phyloP scores from a whole-genome alignment of 2,797 vertebrate genomes.

The Scarus forsteni region DNA sequence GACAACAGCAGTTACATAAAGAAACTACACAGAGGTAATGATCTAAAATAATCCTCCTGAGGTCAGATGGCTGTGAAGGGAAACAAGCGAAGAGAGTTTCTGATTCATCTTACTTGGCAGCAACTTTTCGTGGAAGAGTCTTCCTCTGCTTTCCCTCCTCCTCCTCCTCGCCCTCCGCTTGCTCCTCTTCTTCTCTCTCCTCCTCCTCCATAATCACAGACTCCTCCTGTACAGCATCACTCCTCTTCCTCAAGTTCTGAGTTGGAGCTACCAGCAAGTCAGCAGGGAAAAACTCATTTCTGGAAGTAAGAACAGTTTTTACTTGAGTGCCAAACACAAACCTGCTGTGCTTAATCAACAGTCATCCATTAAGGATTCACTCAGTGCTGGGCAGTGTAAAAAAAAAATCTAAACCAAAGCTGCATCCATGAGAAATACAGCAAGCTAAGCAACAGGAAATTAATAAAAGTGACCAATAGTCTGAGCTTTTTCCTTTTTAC shows the following conservation, averaged over 20 bases:
- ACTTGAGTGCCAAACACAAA: neutral
- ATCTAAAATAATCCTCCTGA: too few species aligned
- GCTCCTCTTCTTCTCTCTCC: conserved; percentile 63
- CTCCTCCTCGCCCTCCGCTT: conserved; percentile 74
- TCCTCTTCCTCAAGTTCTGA: conserved; percentile 89
- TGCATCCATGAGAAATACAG: too few species aligned
- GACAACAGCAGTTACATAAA: too few species aligned
- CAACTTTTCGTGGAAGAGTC: conserved; percentile 71
- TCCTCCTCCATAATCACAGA: conserved; percentile 74
- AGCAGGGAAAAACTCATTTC: conserved; percentile 94
- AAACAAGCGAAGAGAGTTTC: too few species aligned
- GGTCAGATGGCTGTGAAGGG: too few species aligned
- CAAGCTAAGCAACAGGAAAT: too few species aligned
- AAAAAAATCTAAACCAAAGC: too few species aligned
- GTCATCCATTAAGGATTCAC: neutral
- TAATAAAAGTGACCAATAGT: too few species aligned
- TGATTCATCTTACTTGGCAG: conserved; percentile 77
- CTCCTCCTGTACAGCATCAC: conserved; percentile 58
- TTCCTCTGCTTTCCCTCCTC: conserved; percentile 82
- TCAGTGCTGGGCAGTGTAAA: too few species aligned
- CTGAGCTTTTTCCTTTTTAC: too few species aligned
- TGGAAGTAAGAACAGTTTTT: conserved; percentile 57
- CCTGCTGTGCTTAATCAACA: neutral
- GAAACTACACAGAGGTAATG: too few species aligned
- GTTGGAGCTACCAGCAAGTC: conserved; percentile 93